These are phyloP conservation scores for Asarcornis scutulata DNA, from an alignment of 2,113 vertebrate species.

Conservation along the genomic window DNA sequence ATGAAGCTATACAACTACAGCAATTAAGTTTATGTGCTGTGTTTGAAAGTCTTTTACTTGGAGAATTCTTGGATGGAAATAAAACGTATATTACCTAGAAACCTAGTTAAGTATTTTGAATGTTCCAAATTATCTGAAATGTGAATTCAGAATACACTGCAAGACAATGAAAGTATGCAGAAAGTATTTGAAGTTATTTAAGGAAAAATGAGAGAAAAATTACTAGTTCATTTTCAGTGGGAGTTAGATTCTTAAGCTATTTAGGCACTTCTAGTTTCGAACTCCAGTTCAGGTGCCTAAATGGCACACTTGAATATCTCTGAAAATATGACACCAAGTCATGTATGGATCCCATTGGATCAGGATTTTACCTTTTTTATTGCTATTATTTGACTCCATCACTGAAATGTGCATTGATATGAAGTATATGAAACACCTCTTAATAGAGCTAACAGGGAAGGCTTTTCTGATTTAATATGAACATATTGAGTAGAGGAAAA, in stretches of 20 bases:
- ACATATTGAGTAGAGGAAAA: background rate
- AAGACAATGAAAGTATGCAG: background rate
- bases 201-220: background rate
- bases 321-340: background rate
- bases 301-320: background rate
- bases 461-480: slow-evolving; percentile 34
- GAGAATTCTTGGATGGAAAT: background rate
- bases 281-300: background rate
- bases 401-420: background rate
- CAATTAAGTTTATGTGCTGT: background rate
- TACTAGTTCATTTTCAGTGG: background rate
- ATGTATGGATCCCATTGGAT: background rate
- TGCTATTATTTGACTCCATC: background rate
- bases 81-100: background rate
- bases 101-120: background rate
- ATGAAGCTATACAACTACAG: background rate
- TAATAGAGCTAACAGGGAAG: slow-evolving; percentile 31
- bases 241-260: background rate
- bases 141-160: background rate
- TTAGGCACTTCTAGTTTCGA: background rate
- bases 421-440: background rate
- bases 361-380: background rate
- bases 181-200: background rate
- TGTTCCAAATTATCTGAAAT: background rate
- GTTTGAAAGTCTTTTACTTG: background rate